Evolutionary conservation across 2,797 vertebrate genomes (phyloP).

Genomic region (Chloroceryle amazona): DNA sequence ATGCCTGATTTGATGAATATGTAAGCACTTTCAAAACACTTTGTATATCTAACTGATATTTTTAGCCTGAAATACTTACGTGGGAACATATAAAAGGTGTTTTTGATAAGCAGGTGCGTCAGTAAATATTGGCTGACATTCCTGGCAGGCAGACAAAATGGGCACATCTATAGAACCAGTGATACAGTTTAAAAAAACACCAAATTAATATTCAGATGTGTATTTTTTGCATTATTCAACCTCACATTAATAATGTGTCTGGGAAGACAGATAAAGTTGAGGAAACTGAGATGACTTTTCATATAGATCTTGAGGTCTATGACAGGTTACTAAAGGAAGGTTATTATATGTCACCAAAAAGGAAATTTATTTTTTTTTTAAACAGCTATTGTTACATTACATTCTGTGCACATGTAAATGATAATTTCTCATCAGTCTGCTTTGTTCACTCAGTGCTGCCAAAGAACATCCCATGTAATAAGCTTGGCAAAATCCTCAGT

Average conservation of each 20-base stretch:
- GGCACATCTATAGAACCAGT: neutral
- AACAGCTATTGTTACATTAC: conserved; percentile 13
- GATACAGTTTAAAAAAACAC: neutral
- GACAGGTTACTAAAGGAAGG: neutral
- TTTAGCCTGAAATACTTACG: neutral
- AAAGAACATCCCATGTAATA: conserved; percentile 39
- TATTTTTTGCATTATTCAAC: neutral
- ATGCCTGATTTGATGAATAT: neutral
- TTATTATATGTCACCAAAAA: conserved; percentile 3
- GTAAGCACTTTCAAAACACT: neutral
- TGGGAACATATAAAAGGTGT: neutral
- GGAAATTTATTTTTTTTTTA: neutral
- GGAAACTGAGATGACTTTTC: neutral
- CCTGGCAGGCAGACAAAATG: neutral
- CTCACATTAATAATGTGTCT: neutral
- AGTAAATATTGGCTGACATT: neutral
- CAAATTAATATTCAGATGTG: neutral
- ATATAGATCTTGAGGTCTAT: neutral
- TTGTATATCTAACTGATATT: neutral
- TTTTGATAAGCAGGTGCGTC: neutral
- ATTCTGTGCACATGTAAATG: neutral
- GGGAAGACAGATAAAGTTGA: neutral
- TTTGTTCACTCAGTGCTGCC: neutral
- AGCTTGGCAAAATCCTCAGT: conserved; percentile 41
- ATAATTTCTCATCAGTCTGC: conserved; percentile 10